A percentile compares a stretch with the other conserved stretches of the same genome.
Conservation (phyloP, 1,140 invertebrate genomes). For the Psix sp. region DNA sequence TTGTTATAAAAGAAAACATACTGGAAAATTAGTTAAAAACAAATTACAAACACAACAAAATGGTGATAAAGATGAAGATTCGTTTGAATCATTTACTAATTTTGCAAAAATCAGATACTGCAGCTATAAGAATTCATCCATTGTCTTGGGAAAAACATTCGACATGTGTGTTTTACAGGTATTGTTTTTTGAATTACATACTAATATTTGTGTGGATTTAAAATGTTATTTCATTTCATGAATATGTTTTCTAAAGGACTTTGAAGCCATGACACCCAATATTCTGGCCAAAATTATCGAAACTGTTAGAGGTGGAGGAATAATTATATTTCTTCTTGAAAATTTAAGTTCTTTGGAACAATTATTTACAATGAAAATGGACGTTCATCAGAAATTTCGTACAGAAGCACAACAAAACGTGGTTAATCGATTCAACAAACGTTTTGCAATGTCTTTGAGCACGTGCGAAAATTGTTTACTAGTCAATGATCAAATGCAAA, state of each 20-base stretch:
- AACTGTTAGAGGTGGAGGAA: slow-evolving; percentile 98
- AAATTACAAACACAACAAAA: slow-evolving; percentile 94
- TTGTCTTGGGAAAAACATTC: slow-evolving; percentile 98
- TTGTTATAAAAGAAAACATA: slow-evolving; percentile 95
- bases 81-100: slow-evolving; percentile 97
- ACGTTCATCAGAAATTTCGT: slow-evolving; percentile 95
- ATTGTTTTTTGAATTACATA: slow-evolving; percentile 14
- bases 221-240: too few species aligned
- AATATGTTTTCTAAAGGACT: slow-evolving; percentile 93
- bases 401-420: slow-evolving; percentile 97
- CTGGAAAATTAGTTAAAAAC: slow-evolving; percentile 88
- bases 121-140: slow-evolving; percentile 98
- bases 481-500: slow-evolving; percentile 94
- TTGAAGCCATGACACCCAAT: slow-evolving; percentile 99
- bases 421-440: slow-evolving; percentile 96
- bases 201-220: too few species aligned
- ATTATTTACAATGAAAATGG: slow-evolving; percentile 98
- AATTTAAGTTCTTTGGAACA: slow-evolving; percentile 93
- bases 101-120: slow-evolving; percentile 98
- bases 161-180: slow-evolving; percentile 97
- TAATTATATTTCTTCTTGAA: slow-evolving; percentile 93
- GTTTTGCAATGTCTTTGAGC: slow-evolving; percentile 93
- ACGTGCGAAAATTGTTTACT: slow-evolving; percentile 93
- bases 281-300: slow-evolving; percentile 97
- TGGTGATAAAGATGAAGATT: slow-evolving; percentile 95